These are phyloP conservation scores for Campopleginae sp. DNA, from an alignment of 2,888 invertebrate species.

Conservation along the genomic window DNA sequence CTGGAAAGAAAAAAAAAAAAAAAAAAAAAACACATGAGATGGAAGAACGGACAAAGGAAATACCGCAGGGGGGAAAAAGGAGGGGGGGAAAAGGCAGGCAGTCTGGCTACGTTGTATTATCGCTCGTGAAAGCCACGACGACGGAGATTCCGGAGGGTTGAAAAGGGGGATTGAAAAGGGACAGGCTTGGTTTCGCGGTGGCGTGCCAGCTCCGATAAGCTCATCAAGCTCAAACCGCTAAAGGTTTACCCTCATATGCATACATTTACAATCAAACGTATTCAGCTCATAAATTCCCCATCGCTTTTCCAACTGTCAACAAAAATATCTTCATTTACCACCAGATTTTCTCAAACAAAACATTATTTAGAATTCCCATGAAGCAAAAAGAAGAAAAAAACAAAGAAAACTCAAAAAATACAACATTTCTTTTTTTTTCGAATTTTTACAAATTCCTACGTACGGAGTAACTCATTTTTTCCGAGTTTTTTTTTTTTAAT, in stretches of 20 bases:
- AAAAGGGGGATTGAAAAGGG: constrained; percentile 33
- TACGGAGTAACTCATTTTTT: background rate
- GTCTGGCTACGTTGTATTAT: constrained; percentile 48
- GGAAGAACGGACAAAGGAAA: constrained; percentile 11
- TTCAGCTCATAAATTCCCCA: background rate
- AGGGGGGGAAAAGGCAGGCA: too few species aligned
- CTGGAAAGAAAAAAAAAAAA: background rate
- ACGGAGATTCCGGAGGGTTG: constrained; percentile 33
- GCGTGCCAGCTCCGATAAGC: constrained; percentile 59
- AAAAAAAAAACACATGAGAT: background rate
- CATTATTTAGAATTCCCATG: background rate
- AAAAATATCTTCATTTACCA: background rate
- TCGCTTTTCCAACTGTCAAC: background rate
- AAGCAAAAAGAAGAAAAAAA: background rate
- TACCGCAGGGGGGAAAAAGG: too few species aligned
- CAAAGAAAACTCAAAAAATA: too few species aligned
- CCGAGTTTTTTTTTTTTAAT: background rate
- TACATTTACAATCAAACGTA: constrained; percentile 26
- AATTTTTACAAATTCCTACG: background rate
- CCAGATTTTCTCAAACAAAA: background rate
- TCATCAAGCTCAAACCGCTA: constrained; percentile 56
- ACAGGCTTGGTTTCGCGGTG: constrained; percentile 48
- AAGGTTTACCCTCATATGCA: constrained; percentile 27
- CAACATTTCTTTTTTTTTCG: background rate
- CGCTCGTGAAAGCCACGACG: constrained; percentile 31